phyloP scores from a whole-genome alignment of 2,888 invertebrate species.

The Erebia aethiops region DNA sequence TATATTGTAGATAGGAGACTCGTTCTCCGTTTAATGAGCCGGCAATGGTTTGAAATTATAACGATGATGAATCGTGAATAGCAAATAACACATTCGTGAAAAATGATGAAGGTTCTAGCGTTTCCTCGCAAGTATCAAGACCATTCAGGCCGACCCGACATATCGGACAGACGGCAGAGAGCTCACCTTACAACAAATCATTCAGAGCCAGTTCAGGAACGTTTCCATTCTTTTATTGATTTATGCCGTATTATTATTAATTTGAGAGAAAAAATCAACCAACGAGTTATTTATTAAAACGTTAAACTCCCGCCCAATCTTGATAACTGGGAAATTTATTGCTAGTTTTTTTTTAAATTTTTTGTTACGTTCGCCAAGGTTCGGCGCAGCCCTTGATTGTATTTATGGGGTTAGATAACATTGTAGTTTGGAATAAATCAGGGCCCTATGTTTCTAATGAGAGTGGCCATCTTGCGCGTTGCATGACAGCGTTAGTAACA shows the following conservation, averaged over 20 bases:
- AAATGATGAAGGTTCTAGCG: background rate
- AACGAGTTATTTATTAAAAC: conserved; percentile 73
- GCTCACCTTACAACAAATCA: conserved; percentile 81
- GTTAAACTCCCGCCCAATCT: conserved; percentile 70
- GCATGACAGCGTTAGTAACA: background rate
- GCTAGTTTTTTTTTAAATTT: conserved; percentile 50
- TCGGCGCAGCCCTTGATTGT: conserved; percentile 21
- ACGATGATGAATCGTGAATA: too few relatives aligned
- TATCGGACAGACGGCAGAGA: conserved; percentile 59
- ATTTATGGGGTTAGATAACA: conserved; percentile 40
- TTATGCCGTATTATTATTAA: conserved; percentile 81
- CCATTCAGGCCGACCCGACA: conserved; percentile 5
- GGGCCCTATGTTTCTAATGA: conserved; percentile 5
- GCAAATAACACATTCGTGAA: too few relatives aligned
- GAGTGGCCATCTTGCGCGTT: background rate
- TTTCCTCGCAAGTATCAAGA: conserved; percentile 59
- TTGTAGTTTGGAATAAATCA: conserved; percentile 29
- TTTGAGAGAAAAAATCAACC: conserved; percentile 58
- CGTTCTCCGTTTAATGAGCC: too few relatives aligned
- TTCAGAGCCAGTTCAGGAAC: conserved; percentile 73
- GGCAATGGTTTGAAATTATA: too few relatives aligned
- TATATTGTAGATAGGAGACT: too few relatives aligned
- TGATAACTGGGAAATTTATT: conserved; percentile 70
- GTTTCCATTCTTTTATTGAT: conserved; percentile 81
- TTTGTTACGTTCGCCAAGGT: conserved; percentile 37